phyloP scores from a whole-genome alignment of 1,140 invertebrate species.

The Pomacea maculata region DNA sequence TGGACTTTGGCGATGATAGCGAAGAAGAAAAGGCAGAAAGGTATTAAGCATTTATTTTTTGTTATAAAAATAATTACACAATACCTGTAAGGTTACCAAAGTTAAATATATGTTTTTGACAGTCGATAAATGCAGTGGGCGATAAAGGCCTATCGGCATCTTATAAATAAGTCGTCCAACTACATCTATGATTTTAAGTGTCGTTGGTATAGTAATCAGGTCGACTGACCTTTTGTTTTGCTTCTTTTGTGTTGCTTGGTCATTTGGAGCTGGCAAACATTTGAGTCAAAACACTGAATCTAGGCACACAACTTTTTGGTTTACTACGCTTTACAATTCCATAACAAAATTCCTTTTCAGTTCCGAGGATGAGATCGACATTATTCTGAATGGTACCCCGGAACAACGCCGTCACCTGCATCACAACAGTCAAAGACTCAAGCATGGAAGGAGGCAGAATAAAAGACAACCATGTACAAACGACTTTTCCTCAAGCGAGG shows the following conservation, averaged over 20 bases:
- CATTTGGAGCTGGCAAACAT: not conserved
- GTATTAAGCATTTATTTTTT: slow-evolving; percentile 2
- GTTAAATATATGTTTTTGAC: not conserved
- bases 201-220: no score
- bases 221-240: no score
- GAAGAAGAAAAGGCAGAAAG: slow-evolving; percentile 30
- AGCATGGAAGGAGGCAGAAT: slow-evolving; percentile 6
- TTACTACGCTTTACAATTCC: not conserved
- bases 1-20: slow-evolving; percentile 36
- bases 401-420: slow-evolving; percentile 43
- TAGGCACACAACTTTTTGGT: no score
- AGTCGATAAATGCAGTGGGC: not conserved
- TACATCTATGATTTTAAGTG: no score
- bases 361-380: slow-evolving; percentile 58
- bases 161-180: no score
- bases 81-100: not conserved
- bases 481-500: slow-evolving; percentile 44
- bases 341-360: slow-evolving; percentile 27
- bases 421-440: slow-evolving; percentile 23
- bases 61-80: not conserved
- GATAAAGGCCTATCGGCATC: no score
- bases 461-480: not conserved
- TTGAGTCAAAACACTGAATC: not conserved
- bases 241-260: not conserved
- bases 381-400: slow-evolving; percentile 49